Evolutionary conservation across 2,797 vertebrate genomes (phyloP).

Genomic region (Euphonia xanthogaster): DNA sequence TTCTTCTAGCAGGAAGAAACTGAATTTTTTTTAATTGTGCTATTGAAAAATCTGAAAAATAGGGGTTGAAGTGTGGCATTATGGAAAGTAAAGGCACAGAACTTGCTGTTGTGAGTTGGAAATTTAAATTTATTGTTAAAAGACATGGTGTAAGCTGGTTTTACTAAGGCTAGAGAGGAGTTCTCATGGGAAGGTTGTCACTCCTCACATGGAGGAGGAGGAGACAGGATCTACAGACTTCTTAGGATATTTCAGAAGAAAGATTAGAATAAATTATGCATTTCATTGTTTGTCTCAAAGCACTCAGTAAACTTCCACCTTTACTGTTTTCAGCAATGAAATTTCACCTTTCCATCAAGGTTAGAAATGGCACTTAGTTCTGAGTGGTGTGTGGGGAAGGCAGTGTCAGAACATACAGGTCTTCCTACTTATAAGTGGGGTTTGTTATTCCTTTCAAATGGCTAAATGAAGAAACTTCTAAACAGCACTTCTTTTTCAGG

Average conservation of each 20-base stretch:
- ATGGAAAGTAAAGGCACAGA: not conserved
- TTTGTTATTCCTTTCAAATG: not conserved
- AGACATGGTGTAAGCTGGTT: not conserved
- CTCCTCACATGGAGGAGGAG: not conserved
- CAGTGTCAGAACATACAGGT: not conserved
- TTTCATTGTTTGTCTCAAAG: not conserved
- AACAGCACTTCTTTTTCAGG: not conserved
- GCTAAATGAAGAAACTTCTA: slow-evolving; percentile 8
- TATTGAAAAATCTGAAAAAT: not conserved
- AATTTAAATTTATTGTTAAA: not conserved
- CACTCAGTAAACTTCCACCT: not conserved
- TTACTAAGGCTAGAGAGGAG: not conserved
- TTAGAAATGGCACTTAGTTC: not conserved
- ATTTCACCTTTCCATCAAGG: not conserved
- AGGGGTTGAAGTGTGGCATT: not conserved
- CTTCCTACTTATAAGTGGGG: not conserved
- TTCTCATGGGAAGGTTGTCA: not conserved
- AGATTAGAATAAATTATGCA: not conserved
- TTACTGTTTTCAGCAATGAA: not conserved
- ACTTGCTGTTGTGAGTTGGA: not conserved
- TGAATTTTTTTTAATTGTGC: not conserved
- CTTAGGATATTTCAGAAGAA: not conserved
- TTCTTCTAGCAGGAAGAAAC: not conserved
- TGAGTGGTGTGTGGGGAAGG: not conserved
- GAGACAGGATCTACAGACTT: not conserved